Evolutionary conservation across 2,113 vertebrate genomes (phyloP).

Genomic region (Microtus pennsylvanicus): DNA sequence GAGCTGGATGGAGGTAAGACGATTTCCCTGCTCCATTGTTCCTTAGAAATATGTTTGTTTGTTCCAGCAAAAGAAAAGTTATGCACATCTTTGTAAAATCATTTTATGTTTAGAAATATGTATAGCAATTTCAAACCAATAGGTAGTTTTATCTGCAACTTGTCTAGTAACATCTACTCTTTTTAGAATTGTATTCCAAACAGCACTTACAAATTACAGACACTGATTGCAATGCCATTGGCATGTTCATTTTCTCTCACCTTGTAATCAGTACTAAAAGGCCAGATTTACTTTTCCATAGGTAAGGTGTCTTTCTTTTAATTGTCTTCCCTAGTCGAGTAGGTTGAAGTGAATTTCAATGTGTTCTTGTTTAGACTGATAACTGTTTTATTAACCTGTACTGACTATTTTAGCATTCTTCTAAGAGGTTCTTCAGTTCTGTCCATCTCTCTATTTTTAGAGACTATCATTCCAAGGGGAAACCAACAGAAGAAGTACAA

Average conservation of each 20-base stretch:
- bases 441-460: constrained; percentile 73
- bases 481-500: constrained; percentile 31
- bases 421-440: constrained; percentile 63
- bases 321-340: constrained; percentile 82
- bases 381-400: constrained; percentile 86
- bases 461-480: constrained; percentile 60
- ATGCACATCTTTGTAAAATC: background rate
- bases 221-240: constrained; percentile 21
- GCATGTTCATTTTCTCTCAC: constrained; percentile 64
- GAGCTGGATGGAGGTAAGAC: constrained; percentile 96
- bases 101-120: background rate
- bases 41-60: constrained; percentile 27
- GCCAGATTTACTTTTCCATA: constrained; percentile 71
- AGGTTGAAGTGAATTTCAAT: constrained; percentile 88
- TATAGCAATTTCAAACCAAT: constrained; percentile 58
- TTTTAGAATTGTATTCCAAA: constrained; percentile 55
- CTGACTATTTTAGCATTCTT: constrained; percentile 79
- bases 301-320: constrained; percentile 86
- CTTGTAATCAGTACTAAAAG: constrained; percentile 70
- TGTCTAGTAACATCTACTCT: constrained; percentile 42
- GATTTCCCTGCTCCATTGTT: constrained; percentile 51
- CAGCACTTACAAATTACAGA: constrained; percentile 62
- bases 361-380: constrained; percentile 86
- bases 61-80: constrained; percentile 48
- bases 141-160: constrained; percentile 56